A percentile compares a stretch with the other conserved stretches of the same genome.
phyloP scores from a whole-genome alignment of 1,140 invertebrate genomes.

The Belonocnema kinseyi region DNA sequence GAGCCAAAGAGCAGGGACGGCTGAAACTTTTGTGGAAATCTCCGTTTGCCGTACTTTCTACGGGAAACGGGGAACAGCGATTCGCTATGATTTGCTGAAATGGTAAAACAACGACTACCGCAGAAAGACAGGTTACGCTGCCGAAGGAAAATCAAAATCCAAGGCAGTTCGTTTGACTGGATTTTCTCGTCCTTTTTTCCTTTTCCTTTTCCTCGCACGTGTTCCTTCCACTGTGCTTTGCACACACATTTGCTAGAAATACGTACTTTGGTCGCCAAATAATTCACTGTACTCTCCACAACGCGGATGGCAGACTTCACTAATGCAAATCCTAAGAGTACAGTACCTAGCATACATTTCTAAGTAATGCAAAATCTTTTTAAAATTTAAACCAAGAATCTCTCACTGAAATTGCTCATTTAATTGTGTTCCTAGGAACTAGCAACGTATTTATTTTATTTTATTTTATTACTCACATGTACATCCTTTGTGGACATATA shows the following conservation, averaged over 20 bases:
- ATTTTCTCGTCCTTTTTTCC: constrained; percentile 4
- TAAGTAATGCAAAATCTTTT: not conserved
- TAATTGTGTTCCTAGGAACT: too few relatives aligned
- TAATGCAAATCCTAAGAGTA: not conserved
- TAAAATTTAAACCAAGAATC: not conserved
- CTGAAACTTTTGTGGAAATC: not conserved
- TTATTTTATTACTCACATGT: too few relatives aligned
- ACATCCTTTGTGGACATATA: too few relatives aligned
- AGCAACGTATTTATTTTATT: too few relatives aligned
- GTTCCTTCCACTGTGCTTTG: not conserved
- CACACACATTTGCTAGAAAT: constrained; percentile 8
- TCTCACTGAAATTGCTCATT: not conserved
- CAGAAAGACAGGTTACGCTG: not conserved
- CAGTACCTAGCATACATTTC: not conserved
- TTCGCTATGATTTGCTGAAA: constrained; percentile 23
- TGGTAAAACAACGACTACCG: constrained; percentile 7
- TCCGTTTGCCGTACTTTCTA: too few relatives aligned
- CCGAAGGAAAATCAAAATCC: constrained; percentile 16
- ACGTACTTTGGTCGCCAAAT: not conserved
- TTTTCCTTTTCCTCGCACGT: not conserved
- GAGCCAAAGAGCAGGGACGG: not conserved
- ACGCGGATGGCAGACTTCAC: not conserved
- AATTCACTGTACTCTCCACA: constrained; percentile 9
- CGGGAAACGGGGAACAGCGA: too few relatives aligned
- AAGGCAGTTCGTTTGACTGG: not conserved